Evolutionary conservation across 2,888 invertebrate genomes (phyloP).

Genomic region (Epinotia demarniana): DNA sequence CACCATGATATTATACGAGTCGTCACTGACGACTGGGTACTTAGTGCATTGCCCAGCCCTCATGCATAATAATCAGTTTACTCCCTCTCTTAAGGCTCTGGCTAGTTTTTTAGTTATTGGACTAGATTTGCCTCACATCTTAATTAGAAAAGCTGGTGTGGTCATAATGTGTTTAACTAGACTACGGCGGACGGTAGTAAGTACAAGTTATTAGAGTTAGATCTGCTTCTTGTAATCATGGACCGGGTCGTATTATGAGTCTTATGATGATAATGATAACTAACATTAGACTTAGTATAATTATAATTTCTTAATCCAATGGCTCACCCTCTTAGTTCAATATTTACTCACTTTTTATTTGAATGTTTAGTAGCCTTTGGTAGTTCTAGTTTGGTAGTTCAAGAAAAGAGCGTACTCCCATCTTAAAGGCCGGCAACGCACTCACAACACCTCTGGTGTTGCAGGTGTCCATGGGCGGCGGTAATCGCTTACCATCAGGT

Average conservation of each 20-base stretch:
- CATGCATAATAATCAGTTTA: slow-evolving; percentile 42
- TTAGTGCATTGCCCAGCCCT: slow-evolving; percentile 24
- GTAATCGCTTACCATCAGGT: too few relatives aligned
- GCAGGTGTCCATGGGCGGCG: too few relatives aligned
- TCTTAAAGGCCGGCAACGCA: too few relatives aligned
- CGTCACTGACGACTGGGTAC: slow-evolving; percentile 25
- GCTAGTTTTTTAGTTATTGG: slow-evolving; percentile 41
- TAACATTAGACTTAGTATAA: too few relatives aligned
- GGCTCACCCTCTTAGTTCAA: too few relatives aligned
- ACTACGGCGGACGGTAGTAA: slow-evolving; percentile 58
- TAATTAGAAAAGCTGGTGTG: slow-evolving; percentile 62
- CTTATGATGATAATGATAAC: neutral
- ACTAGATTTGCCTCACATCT: slow-evolving; percentile 51
- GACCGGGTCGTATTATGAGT: slow-evolving; percentile 7
- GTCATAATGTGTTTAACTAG: slow-evolving; percentile 62
- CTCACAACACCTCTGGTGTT: too few relatives aligned
- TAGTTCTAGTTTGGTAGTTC: too few relatives aligned
- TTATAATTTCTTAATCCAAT: too few relatives aligned
- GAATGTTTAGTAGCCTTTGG: too few relatives aligned
- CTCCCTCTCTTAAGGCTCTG: slow-evolving; percentile 37
- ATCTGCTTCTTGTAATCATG: slow-evolving; percentile 21
- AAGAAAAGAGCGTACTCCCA: too few relatives aligned
- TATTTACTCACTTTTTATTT: too few relatives aligned
- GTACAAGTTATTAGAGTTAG: slow-evolving; percentile 52
- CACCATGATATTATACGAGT: neutral